Conservation (phyloP, 2,113 vertebrate species). For the Odontesthes bonariensis region DNA sequence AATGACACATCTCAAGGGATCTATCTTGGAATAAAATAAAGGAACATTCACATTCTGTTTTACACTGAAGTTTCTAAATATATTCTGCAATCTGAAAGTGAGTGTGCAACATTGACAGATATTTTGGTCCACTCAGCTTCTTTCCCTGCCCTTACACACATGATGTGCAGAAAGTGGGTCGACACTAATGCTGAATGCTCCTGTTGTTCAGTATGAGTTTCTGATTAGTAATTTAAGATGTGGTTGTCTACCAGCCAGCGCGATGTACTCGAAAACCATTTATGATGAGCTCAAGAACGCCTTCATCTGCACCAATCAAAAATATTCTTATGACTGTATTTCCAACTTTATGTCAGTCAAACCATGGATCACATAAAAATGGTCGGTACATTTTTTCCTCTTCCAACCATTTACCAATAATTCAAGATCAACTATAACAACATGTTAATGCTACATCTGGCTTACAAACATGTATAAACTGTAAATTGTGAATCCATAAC, state of each 20-base stretch:
- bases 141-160: background rate
- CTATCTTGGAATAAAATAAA: background rate
- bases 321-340: background rate
- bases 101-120: no score
- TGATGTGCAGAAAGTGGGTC: background rate
- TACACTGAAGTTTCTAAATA: no score
- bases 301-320: background rate
- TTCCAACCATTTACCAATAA: no score
- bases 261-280: background rate
- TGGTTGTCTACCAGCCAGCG: background rate
- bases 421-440: no score
- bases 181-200: background rate
- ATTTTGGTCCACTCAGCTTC: background rate
- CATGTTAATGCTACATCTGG: no score
- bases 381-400: no score
- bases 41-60: background rate
- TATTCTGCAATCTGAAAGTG: no score
- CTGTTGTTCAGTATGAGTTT: no score
- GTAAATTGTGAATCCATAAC: no score
- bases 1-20: background rate
- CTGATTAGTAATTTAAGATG: background rate
- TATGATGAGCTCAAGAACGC: no score
- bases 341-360: background rate
- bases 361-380: background rate
- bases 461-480: no score